Percentiles rank a stretch among this genome's conserved stretches.
Evolutionary conservation across 2,797 vertebrate species (phyloP).

Genomic region (Coranthus polyacanthus): DNA sequence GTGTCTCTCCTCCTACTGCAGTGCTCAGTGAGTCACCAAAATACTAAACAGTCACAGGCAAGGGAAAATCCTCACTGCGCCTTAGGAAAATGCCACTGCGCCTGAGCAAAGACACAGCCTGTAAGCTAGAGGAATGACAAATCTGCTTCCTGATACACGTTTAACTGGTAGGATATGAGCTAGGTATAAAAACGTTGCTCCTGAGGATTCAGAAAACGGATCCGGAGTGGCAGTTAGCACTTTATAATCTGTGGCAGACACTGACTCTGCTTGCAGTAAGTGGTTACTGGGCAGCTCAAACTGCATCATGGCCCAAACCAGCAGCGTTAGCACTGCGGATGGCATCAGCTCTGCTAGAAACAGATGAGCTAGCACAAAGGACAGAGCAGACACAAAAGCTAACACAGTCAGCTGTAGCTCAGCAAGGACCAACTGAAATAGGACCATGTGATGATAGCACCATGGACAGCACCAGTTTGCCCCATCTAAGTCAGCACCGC

Average conservation of each 20-base stretch:
- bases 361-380: conserved; percentile 67
- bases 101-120: conserved; percentile 29
- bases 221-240: conserved; percentile 48
- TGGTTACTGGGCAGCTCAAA: conserved; percentile 43
- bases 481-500: conserved; percentile 67
- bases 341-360: conserved; percentile 43
- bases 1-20: conserved; percentile 28
- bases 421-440: conserved; percentile 54
- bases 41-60: conserved; percentile 18
- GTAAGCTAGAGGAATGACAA: conserved; percentile 50
- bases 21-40: conserved; percentile 44
- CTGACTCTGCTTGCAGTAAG: conserved; percentile 42
- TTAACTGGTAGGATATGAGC: conserved; percentile 50
- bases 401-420: conserved; percentile 65
- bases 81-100: conserved; percentile 44
- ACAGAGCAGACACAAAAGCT: conserved; percentile 32
- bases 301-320: conserved; percentile 51
- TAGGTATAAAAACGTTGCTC: conserved; percentile 35
- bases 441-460: conserved; percentile 58
- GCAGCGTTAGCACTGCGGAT: conserved; percentile 57
- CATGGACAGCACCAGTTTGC: conserved; percentile 59
- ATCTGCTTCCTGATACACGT: conserved; percentile 49
- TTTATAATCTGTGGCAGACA: conserved; percentile 51
- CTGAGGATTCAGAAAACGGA: conserved; percentile 35
- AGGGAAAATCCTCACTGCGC: conserved; percentile 48